Base-by-base conservation (phyloP, 1,140 invertebrate species). In the Trachelipus rathkii region DNA sequence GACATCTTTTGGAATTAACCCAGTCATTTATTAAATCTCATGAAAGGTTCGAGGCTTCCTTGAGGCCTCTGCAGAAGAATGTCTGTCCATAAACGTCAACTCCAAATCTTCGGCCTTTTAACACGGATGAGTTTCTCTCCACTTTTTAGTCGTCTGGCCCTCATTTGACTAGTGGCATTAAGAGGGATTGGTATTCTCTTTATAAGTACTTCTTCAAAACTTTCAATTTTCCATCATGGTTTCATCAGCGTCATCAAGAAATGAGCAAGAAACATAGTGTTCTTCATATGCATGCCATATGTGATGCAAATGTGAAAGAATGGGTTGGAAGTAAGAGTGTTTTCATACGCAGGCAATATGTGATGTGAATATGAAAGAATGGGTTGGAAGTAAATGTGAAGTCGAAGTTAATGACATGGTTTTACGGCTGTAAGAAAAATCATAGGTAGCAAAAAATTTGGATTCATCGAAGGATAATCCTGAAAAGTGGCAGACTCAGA, bases 11-110 rank as follows among this genome's bases (percentile, higher is more conserved):
- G 74, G 97, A 99, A 86, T 85, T 99, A 21, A 99, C 97, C 1
- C 96, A 99, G 83, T 98, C 95, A 84, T 99, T 99, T 84, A 97
- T 99, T 91, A 98, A 98, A 84, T 97, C 97, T 13, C 87, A 99
- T 79, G 96, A 99, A 86, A 89, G 97, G 81, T 99, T 99, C 85
- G 93, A 99, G 86, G 95, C 95, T 21, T 95, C 93, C 82, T 86
- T 99, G 71, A 98, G 99, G 96, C 97, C 97, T 68, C 85, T 99
- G 50, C 93, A 96, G 82, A 95, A 95, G 86, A 95, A 97, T 84
- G 97, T 99, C 82, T 97, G 94, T 77, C 95, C 96, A 10, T 98
- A 96, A 83, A 94, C 96, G 90, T 92, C 94, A 79, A 91, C 95
- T 9, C 97, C 97, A 43, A 89, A 90, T 83, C 91, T 96, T 72